Evolutionary conservation across 2,888 invertebrate species (phyloP).

Genomic region (Ornithoptera alexandrae): DNA sequence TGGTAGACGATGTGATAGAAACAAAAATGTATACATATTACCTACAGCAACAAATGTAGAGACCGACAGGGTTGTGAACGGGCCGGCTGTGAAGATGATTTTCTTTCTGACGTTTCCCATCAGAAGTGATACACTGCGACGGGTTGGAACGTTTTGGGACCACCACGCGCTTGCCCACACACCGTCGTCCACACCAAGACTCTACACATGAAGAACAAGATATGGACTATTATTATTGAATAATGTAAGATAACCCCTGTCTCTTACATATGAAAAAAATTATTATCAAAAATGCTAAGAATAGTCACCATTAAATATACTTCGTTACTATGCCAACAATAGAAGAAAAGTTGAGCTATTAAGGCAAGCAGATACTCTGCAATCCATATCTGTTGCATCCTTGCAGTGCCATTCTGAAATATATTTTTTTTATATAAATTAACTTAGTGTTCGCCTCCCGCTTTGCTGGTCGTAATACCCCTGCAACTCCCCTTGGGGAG

Average conservation of each 20-base stretch:
- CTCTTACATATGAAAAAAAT: not conserved
- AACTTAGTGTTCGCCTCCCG: no score
- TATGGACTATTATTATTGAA: no score
- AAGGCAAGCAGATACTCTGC: slow-evolving; percentile 67
- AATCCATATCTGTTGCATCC: slow-evolving; percentile 63
- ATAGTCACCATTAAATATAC: slow-evolving; percentile 58
- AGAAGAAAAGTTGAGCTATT: slow-evolving; percentile 68
- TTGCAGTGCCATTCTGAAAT: slow-evolving; percentile 54
- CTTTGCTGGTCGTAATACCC: no score
- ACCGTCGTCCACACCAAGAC: slow-evolving; percentile 50
- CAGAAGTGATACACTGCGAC: slow-evolving; percentile 52
- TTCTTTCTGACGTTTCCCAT: slow-evolving; percentile 53
- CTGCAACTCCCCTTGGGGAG: no score
- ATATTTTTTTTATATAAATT: not conserved
- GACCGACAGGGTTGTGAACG: slow-evolving; percentile 56
- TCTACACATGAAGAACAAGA: slow-evolving; percentile 40
- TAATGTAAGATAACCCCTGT: no score
- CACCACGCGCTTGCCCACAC: slow-evolving; percentile 63
- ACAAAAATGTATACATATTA: slow-evolving; percentile 12
- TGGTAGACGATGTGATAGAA: not conserved
- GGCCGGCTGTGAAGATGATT: slow-evolving; percentile 60
- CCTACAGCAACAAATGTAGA: slow-evolving; percentile 62
- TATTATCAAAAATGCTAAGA: not conserved
- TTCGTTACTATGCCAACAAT: slow-evolving; percentile 74
- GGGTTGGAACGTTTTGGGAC: slow-evolving; percentile 46